Evolutionary conservation across 2,113 vertebrate genomes (phyloP).

Genomic region (Colius striatus): DNA sequence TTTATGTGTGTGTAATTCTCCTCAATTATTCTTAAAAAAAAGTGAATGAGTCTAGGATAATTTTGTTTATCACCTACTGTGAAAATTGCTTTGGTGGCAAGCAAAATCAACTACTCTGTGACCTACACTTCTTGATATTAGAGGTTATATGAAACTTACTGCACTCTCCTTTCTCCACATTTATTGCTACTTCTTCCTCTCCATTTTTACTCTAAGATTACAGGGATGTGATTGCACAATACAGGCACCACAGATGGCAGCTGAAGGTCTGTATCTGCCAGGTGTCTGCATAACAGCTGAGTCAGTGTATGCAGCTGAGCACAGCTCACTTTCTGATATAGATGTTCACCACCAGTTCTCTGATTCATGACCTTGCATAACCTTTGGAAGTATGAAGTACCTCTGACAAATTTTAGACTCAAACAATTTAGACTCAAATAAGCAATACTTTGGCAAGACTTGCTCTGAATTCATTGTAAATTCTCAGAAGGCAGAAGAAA

Average conservation of each 20-base stretch:
- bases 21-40: constrained; percentile 30
- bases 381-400: constrained; percentile 1
- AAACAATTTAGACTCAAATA: not conserved
- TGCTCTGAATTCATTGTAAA: not conserved
- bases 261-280: constrained; percentile 56
- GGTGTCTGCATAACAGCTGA: constrained; percentile 45
- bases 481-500: not conserved
- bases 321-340: constrained; percentile 25
- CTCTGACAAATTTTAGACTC: not conserved
- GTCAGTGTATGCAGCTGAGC: constrained; percentile 47
- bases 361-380: not conserved
- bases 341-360: not conserved
- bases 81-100: constrained; percentile 54
- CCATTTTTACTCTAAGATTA: constrained; percentile 36
- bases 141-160: constrained; percentile 36
- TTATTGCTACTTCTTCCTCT: constrained; percentile 33
- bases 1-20: constrained; percentile 33
- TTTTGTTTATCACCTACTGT: constrained; percentile 46
- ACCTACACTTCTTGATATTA: constrained; percentile 49
- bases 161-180: constrained; percentile 25
- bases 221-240: constrained; percentile 48
- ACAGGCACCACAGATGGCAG: constrained; percentile 50
- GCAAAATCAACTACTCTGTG: constrained; percentile 35
- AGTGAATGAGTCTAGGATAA: constrained; percentile 39
- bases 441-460: not conserved